These are phyloP conservation scores for Tetragonisca angustula DNA, from an alignment of 2,888 invertebrate species.

Conservation along the genomic window DNA sequence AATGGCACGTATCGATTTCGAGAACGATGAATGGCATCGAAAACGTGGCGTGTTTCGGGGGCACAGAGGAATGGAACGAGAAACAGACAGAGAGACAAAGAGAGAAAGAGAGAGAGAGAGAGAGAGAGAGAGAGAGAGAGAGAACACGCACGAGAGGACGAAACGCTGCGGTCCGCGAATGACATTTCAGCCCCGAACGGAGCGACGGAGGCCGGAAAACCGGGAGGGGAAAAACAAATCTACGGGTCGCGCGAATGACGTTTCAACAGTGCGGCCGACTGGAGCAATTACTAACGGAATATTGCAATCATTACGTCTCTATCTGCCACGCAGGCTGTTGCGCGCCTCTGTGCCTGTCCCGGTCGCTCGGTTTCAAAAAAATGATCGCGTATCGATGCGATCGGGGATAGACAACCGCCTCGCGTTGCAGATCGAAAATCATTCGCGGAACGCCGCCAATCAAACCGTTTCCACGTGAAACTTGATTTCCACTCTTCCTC, in stretches of 20 bases:
- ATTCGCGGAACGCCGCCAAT: constrained; percentile 70
- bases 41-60: constrained; percentile 42
- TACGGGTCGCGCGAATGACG: constrained; percentile 69
- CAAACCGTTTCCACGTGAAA: constrained; percentile 70
- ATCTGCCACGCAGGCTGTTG: constrained; percentile 61
- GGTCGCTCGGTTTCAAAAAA: constrained; percentile 56
- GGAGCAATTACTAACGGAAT: constrained; percentile 88
- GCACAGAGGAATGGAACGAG: not conserved
- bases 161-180: constrained; percentile 85
- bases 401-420: constrained; percentile 58
- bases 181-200: constrained; percentile 82
- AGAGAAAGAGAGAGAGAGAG: constrained; percentile 26
- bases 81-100: constrained; percentile 4
- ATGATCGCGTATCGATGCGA: constrained; percentile 52
- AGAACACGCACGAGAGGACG: constrained; percentile 45
- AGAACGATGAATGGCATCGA: constrained; percentile 72
- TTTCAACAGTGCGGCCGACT: constrained; percentile 84
- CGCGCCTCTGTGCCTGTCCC: constrained; percentile 42
- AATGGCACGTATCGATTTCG: constrained; percentile 74
- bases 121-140: constrained; percentile 20
- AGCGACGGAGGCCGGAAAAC: constrained; percentile 37
- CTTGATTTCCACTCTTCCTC: constrained; percentile 58
- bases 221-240: constrained; percentile 68
- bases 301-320: constrained; percentile 81
- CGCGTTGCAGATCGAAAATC: constrained; percentile 68